Base-by-base conservation (phyloP, 2,797 vertebrate genomes). In the Typhlichthys subterraneus region DNA sequence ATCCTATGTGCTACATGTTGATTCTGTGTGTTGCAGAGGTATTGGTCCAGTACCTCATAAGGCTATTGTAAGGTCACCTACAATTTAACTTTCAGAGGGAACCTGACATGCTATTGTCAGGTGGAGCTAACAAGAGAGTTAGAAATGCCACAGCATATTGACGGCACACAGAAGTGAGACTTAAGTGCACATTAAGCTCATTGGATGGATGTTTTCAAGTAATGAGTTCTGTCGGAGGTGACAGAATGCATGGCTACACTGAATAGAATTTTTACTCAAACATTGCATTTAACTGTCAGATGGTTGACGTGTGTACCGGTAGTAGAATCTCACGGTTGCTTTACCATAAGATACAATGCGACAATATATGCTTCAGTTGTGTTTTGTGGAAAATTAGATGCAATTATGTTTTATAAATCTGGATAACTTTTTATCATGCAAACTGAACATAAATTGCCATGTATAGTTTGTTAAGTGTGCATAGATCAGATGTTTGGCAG, bases 131-230 rank as follows among this genome's bases (percentile, higher is more conserved):
- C 58, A 61, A 11, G 29, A 56, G 38, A 42, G 60, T 67, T 50
- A 59, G 74, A 82, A 61, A 80, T 71, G 59, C 63, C 71, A 59
- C 0, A 9, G 12, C 19, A 8, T 38, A 58, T 9, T 69, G 6
- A 52, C 67, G 65, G 9, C 45, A 11, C 5, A 8, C 56, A 49
- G 13, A 69, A 81, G 75, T 70, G 53, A 84, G 57, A 50, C 47
- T 23, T n/a, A 1, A 4, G 19, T 61, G 38, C 50, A 52, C 17
- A 29, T 29, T 29, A 29, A 9, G 19, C 3, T 52, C 50, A 51
- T 17, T 52, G n/a, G 49, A 17, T n/a, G 10, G 11, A 2, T 19
- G 14, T 11, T 8, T 17, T 8, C 38, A 42, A 42, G 38, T 42
- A 42, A 42, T 42, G 38, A 42, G 38, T 42, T 42, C 7, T 42